phyloP scores from a whole-genome alignment of 2,888 invertebrate genomes.

The Stenichneumon culpator region DNA sequence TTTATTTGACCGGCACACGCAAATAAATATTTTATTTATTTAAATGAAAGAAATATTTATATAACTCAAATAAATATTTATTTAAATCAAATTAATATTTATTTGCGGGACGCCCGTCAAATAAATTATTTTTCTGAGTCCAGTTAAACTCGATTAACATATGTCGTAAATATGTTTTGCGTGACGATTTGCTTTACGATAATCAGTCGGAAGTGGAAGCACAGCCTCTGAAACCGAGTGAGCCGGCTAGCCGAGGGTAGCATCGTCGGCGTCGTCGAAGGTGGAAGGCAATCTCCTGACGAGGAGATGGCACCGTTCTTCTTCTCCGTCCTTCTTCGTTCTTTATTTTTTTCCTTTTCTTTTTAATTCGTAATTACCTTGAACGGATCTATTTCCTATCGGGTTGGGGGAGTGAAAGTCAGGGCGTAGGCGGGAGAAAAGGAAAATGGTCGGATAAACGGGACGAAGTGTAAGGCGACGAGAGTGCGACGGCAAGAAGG shows the following conservation, averaged over 20 bases:
- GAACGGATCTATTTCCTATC: conserved; percentile 84
- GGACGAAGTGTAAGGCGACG: conserved; percentile 49
- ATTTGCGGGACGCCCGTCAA: too few species aligned
- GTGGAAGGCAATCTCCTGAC: conserved; percentile 84
- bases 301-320: conserved; percentile 82
- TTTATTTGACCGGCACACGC: too few species aligned
- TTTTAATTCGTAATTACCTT: conserved; percentile 65
- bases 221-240: conserved; percentile 45
- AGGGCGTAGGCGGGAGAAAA: conserved; percentile 17
- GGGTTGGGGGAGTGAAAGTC: conserved; percentile 57
- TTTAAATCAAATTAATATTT: too few species aligned
- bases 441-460: conserved; percentile 11
- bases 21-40: too few species aligned
- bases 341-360: conserved; percentile 51
- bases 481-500: conserved; percentile 71
- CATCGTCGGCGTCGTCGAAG: conserved; percentile 60
- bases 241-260: conserved; percentile 44
- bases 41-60: too few species aligned
- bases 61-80: too few species aligned
- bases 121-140: too few species aligned
- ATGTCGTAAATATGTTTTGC: neutral
- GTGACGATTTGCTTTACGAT: neutral
- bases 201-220: conserved; percentile 61
- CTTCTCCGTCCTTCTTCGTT: conserved; percentile 66
- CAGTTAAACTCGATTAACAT: neutral